These are phyloP conservation scores for Elgaria multicarinata DNA, from an alignment of 2,113 vertebrate genomes.

Conservation along the genomic window DNA sequence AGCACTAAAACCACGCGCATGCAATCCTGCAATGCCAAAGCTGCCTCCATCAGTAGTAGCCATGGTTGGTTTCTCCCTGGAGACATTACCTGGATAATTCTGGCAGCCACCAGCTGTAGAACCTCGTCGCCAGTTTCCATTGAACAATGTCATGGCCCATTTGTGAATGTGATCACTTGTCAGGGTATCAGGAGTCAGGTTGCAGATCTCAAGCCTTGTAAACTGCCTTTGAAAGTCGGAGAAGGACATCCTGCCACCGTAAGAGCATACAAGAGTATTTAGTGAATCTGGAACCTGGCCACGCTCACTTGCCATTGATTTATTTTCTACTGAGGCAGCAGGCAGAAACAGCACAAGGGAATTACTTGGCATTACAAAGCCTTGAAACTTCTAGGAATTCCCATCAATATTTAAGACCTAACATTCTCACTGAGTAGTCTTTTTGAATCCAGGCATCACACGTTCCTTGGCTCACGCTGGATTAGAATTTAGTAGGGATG, in stretches of 20 bases:
- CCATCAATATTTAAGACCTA: conserved; percentile 11
- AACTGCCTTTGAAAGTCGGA: conserved; percentile 85
- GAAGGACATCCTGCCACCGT: conserved; percentile 85
- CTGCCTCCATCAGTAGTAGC: not conserved
- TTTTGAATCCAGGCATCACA: not conserved
- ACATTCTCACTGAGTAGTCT: not conserved
- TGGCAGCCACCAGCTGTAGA: conserved; percentile 83
- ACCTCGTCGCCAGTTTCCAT: conserved; percentile 82
- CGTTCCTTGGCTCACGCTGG: not conserved
- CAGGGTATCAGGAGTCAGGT: conserved; percentile 83
- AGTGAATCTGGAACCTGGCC: not conserved
- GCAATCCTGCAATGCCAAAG: not conserved
- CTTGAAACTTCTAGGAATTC: conserved; percentile 36
- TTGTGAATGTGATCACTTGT: conserved; percentile 67
- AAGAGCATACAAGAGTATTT: conserved; percentile 12
- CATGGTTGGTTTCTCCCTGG: not conserved
- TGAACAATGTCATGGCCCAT: conserved; percentile 83
- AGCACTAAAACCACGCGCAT: not conserved
- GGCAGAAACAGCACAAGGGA: not conserved
- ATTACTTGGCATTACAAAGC: conserved; percentile 33
- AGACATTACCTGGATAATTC: conserved; percentile 75
- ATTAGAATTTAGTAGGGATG: not conserved
- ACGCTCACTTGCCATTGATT: accelerated
- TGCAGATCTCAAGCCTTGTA: conserved; percentile 88
- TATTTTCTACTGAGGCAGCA: not conserved